Base-by-base conservation (phyloP, 37 sponge, comb jelly and placozoan genomes). In the Hexactinellida sp. region DNA sequence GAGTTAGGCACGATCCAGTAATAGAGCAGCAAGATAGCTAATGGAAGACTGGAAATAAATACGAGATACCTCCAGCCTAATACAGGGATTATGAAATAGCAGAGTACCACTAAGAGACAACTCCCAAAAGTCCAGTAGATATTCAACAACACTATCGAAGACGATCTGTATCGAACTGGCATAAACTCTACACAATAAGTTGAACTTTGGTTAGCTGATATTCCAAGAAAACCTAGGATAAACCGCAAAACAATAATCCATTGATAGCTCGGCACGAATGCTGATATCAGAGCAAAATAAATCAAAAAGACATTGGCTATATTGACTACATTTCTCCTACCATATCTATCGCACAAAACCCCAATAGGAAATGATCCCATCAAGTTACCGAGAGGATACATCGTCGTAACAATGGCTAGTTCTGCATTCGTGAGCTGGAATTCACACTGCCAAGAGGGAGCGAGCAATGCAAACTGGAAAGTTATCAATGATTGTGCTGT, bases 11-110 rank as follows among this genome's bases (percentile, higher is more conserved):
- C 76, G 13, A 63, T 25, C 76, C 76, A 63, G 34, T 63, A 63
- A 63, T 63, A n/a, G 32, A 63, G 3, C 32, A 23, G 76, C 3
- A 63, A 7, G 76, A 63, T 63, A 23, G 34, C 34, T 7, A 10
- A 63, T 25, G 76, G 30, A n/a, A 63, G 34, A n/a, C 19, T 7
- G 25, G 76, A 63, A 10, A 63, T 63, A n/a, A 63, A 63, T 32
- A 63, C 76, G 3, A 63, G 76, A n/a, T 63, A 63, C 30, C 76
- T 63, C 76, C 76, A 63, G 25, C 76, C 76, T 63, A 63, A 63
- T 28, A n/a, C 30, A 23, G 76, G 76, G 25, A 63, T 63, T 25
- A 63, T 63, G 32, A n/a, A 10, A n/a, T 63, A 63, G 30, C 76
- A 25, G 34, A 63, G 76, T 21, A 63, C 19, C 1, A 63, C 13